Evolutionary conservation across 2,797 vertebrate species (phyloP), one percentile per base, ranked within the genome.

Genomic region (Pachyuromys duprasi): DNA sequence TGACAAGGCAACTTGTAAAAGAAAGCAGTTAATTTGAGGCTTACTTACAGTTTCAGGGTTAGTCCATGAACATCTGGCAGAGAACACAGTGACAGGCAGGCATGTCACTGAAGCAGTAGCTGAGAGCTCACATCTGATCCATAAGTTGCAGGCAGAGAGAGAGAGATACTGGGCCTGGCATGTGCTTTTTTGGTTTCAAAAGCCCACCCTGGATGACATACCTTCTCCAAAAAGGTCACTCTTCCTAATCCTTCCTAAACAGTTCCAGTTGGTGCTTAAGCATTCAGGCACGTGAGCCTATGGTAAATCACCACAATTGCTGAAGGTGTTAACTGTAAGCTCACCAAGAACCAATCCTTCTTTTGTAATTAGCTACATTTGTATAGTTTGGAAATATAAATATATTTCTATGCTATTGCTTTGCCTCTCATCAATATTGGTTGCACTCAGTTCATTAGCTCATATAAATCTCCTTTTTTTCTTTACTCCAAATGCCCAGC

Each of bases 311-410:
- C 39, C 17, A 8, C 17, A 82, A 9, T n/a, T 67, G 36, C 76
- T 79, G 74, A 89, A 82, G 28, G 1, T 81, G 63, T 78, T 93
- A 89, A 86, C 36, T 72, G 26, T 76, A 12, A 74, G 8, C 33
- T 53, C 65, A 5, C 69, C 22, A 78, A 33, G 82, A 20, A 62
- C 39, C 6, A 39, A 62, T 53, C 60, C 22, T 57, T 18, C 9
- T 26, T 90, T 78, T 88, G n/a, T 69, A 79, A 88, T 74, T 33
- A 92, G 83, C n/a, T 87, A 60, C 26, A 45, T 90, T 90, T 17
- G 62, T 3, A 13, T 36, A 49, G 26, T 14, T 93, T 55, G 11
- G 42, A 87, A 80, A 82, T 82, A 65, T n/a, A 80, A 88, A 84
- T 31, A 57, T 36, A 80, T 42, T 67, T 89, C 18, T 31, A 62